phyloP scores from a whole-genome alignment of 2,888 invertebrate species.

The Drosophila aldrichi region DNA sequence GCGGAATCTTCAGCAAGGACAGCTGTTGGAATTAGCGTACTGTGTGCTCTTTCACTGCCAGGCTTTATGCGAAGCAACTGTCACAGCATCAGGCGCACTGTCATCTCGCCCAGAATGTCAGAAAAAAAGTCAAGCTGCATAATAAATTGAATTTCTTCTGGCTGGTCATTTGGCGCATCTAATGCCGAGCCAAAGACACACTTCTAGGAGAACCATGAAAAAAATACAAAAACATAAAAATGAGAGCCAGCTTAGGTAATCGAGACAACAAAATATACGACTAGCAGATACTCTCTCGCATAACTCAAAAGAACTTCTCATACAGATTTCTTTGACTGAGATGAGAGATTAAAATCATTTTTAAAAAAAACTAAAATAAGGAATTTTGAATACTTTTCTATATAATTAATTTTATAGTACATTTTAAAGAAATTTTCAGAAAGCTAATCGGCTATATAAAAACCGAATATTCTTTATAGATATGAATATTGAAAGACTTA shows the following conservation, averaged over 20 bases:
- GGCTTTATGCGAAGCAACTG: conserved; percentile 44
- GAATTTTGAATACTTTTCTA: no score
- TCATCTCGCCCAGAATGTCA: conserved; percentile 49
- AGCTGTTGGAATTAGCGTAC: conserved; percentile 73
- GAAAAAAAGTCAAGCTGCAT: conserved; percentile 66
- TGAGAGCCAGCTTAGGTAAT: conserved; percentile 14
- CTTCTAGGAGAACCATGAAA: conserved; percentile 38
- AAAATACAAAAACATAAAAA: not conserved
- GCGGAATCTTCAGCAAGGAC: conserved; percentile 60
- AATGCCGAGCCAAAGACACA: conserved; percentile 58
- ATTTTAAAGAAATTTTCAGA: not conserved
- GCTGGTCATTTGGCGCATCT: conserved; percentile 70
- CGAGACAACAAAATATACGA: not conserved
- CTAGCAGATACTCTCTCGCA: not conserved
- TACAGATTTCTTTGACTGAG: no score
- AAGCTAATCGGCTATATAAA: no score
- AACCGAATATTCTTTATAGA: no score
- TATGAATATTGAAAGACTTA: no score
- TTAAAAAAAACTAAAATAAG: no score
- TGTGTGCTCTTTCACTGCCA: conserved; percentile 45
- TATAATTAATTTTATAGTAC: not conserved
- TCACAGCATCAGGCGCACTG: conserved; percentile 53
- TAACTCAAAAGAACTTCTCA: no score
- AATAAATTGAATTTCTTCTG: conserved; percentile 77
- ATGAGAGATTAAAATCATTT: no score